Percentiles rank a stretch among this genome's conserved stretches.
Conservation (phyloP, 1,140 invertebrate species). For the Philopotamus ludificatus region DNA sequence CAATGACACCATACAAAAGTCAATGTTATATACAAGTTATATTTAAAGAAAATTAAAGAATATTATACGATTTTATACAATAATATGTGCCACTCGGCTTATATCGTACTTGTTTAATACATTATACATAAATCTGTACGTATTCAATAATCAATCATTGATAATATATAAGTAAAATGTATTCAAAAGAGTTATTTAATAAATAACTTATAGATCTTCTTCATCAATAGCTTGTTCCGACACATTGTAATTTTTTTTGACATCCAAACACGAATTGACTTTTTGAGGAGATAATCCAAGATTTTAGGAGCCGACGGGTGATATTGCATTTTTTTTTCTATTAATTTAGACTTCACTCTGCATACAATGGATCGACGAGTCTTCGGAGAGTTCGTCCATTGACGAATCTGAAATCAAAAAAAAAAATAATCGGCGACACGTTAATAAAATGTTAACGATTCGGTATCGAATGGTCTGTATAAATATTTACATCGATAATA, state of each 20-base stretch:
- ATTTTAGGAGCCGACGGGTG: no score
- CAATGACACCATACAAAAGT: no score
- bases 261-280: not conserved
- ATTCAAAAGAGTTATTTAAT: not conserved
- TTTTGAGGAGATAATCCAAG: not conserved
- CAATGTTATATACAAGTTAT: no score
- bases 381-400: slow-evolving; percentile 77
- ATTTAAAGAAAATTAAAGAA: no score
- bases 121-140: no score
- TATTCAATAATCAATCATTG: no score
- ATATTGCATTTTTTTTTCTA: no score
- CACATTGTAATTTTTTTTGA: not conserved
- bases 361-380: slow-evolving; percentile 77
- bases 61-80: no score
- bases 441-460: not conserved
- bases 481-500: slow-evolving; percentile 44
- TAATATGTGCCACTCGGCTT: no score
- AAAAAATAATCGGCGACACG: slow-evolving; percentile 48
- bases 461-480: not conserved
- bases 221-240: not conserved
- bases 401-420: slow-evolving; percentile 73
- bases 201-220: not conserved
- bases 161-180: not conserved
- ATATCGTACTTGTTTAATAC: no score
- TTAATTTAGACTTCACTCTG: slow-evolving; percentile 68